A percentile compares a stretch with the other conserved stretches of the same genome.
These are phyloP conservation scores for Lypha dubia DNA, from an alignment of 2,888 invertebrate species.

Conservation along the genomic window DNA sequence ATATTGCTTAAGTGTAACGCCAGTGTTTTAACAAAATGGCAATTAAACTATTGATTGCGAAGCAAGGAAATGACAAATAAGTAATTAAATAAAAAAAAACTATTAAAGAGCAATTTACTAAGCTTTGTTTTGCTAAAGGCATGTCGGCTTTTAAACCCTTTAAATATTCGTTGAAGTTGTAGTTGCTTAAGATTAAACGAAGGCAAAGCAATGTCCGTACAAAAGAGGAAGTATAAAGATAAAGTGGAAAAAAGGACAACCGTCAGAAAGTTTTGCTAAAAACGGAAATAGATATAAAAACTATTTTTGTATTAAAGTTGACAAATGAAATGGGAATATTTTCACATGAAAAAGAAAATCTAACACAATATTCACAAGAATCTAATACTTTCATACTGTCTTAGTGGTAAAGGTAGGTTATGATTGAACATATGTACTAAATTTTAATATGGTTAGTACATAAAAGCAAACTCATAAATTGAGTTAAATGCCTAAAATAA, in stretches of 20 bases:
- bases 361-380: too few relatives aligned
- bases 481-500: too few relatives aligned
- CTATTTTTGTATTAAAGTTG: neutral
- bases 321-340: neutral
- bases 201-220: too few relatives aligned
- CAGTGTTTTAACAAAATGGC: conserved; percentile 44
- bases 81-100: conserved; percentile 50
- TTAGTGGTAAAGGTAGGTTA: too few relatives aligned
- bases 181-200: conserved; percentile 1
- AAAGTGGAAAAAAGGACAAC: neutral
- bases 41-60: conserved; percentile 27
- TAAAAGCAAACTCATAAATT: too few relatives aligned
- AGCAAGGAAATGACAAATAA: conserved; percentile 41
- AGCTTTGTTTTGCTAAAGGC: conserved; percentile 24
- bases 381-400: too few relatives aligned
- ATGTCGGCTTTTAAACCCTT: conserved; percentile 35
- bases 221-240: neutral
- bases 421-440: too few relatives aligned
- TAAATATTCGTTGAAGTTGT: conserved; percentile 14
- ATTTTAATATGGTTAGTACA: too few relatives aligned
- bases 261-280: neutral
- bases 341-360: neutral
- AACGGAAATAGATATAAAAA: conserved; percentile 11
- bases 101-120: conserved; percentile 51
- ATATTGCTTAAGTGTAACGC: conserved; percentile 21